Evolutionary conservation across 2,113 vertebrate genomes (phyloP), one percentile per base, ranked within the genome.

Genomic region (Pelmatolapia mariae): DNA sequence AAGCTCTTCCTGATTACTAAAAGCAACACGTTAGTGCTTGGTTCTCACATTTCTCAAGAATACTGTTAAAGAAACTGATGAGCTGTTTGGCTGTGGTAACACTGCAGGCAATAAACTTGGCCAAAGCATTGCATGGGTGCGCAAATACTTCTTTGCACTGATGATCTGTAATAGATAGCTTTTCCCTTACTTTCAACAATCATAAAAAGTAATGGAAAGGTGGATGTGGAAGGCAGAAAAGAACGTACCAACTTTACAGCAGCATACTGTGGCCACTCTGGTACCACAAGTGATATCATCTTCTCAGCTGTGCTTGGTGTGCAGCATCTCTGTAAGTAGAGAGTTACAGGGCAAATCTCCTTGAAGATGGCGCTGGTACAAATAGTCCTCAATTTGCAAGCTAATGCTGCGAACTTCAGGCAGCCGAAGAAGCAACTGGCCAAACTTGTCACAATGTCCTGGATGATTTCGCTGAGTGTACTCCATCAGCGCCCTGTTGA

Each of bases 271-370:
- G 31, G 16, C 47, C 19, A 19, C 47, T 61, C 24, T 78, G 40
- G 19, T 78, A n/a, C n/a, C 31, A 16, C 33, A 43, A 10, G 19
- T 29, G 24, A 38, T 53, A 26, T 24, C 10, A 15, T 50, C 6
- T 96, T 50, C 6, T 96, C 85, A 97, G 89, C 84, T 94, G 89
- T 96, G 95, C 91, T 97, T 97, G 61, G 96, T 94, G 61, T 97
- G 97, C 71, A 97, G 95, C 97, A 97, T 97, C 90, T 97, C 97
- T 0, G 96, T 96, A 52, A 97, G 95, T 10, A 97, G 90, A 10
- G 96, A 97, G 94, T 97, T 97, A 90, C 97, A 97, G 29, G 97
- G 97, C 73, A 97, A 94, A 83, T 97, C 97, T 4, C 97, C 97
- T 85, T 96, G 93, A 83, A 97, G 95, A 86, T 97, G 97, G 84